These are phyloP conservation scores for Enteromius afrohamiltoni DNA, from an alignment of 2,797 vertebrate species.

Conservation along the genomic window DNA sequence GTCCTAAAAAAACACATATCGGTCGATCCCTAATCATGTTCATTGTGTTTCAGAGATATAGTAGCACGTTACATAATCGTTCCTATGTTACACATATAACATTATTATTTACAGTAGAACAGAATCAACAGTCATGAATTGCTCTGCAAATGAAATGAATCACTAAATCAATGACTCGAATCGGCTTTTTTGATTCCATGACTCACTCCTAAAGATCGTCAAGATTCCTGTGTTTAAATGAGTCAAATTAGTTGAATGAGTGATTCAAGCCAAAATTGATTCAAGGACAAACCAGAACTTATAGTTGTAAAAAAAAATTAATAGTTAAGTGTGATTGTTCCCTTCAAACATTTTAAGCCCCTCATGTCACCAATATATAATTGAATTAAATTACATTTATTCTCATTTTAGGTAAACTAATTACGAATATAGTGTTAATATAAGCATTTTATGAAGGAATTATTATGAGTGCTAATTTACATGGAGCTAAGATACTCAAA, in stretches of 20 bases:
- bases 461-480: conserved; percentile 2
- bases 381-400: background rate
- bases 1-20: too few species aligned
- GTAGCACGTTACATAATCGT: conserved; percentile 8
- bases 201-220: background rate
- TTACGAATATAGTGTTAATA: background rate
- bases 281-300: background rate
- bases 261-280: background rate
- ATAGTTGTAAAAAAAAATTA: background rate
- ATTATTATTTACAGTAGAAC: background rate
- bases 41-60: conserved; percentile 4
- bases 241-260: background rate
- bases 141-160: background rate
- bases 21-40: background rate
- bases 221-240: background rate
- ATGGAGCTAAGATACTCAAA: conserved; percentile 19
- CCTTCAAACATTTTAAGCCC: background rate
- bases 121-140: background rate
- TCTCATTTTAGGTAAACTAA: background rate
- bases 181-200: background rate
- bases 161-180: conserved; percentile 2
- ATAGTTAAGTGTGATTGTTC: background rate
- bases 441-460: conserved; percentile 28
- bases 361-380: background rate
- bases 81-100: conserved; percentile 6